These are phyloP conservation scores for Mesocricetus auratus DNA, from an alignment of 2,113 vertebrate genomes.

Conservation along the genomic window DNA sequence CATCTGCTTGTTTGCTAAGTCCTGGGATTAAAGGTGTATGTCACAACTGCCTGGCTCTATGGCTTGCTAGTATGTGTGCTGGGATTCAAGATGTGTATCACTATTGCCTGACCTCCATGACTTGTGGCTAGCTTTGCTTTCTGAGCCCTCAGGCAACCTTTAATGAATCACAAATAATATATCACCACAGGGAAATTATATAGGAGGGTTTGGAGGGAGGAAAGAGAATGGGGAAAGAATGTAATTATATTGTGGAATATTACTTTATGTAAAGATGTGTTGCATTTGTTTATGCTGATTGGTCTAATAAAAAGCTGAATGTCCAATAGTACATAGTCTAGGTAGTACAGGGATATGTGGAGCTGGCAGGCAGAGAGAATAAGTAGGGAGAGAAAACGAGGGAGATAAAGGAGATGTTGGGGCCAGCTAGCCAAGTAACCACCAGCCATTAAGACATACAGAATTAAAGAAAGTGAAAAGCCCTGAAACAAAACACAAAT, in stretches of 20 bases:
- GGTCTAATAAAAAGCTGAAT: neutral
- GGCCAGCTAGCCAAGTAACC: neutral
- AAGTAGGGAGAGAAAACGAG: neutral
- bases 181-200: too few relatives aligned
- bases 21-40: too few relatives aligned
- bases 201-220: neutral
- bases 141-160: too few relatives aligned
- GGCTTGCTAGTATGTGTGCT: too few relatives aligned
- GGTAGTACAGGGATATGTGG: neutral
- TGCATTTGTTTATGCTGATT: neutral
- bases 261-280: neutral
- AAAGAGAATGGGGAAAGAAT: neutral
- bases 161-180: too few relatives aligned
- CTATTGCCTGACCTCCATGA: too few relatives aligned
- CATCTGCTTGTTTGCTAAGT: too few relatives aligned
- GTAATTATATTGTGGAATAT: neutral
- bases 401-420: neutral
- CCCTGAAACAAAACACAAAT: neutral
- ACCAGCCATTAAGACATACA: neutral
- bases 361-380: neutral
- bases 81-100: too few relatives aligned
- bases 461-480: neutral
- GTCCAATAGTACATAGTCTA: too few relatives aligned
- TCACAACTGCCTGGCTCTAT: too few relatives aligned
- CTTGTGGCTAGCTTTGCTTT: too few relatives aligned